Evolutionary conservation across 1,140 invertebrate species (phyloP).

Genomic region (Stegodyphus dumicola): DNA sequence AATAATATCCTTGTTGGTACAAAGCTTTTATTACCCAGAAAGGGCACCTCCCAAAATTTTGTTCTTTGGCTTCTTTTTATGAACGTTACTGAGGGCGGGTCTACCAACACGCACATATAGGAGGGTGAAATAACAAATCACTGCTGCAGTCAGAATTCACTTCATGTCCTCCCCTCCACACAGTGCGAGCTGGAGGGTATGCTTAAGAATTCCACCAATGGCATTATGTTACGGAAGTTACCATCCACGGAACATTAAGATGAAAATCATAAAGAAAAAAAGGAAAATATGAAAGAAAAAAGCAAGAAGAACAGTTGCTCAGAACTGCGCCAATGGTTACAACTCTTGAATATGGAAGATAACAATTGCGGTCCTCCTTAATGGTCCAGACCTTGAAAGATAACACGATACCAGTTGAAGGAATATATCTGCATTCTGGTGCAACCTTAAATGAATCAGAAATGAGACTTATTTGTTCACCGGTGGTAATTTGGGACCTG

Average conservation of each 20-base stretch:
- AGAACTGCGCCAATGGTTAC: conserved; percentile 20
- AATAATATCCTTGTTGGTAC: conserved; percentile 49
- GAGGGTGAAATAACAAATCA: conserved; percentile 46
- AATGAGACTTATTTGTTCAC: conserved; percentile 26
- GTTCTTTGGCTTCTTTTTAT: conserved; percentile 1
- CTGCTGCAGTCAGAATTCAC: conserved; percentile 21
- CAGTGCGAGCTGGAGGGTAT: conserved; percentile 16
- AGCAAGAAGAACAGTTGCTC: not conserved
- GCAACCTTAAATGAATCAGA: not conserved
- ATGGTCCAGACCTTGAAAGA: not conserved
- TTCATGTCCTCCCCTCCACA: conserved; percentile 12
- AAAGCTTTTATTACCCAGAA: conserved; percentile 27
- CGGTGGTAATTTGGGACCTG: not conserved
- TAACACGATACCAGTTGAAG: not conserved
- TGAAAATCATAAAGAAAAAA: not conserved
- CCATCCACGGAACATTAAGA: conserved; percentile 7
- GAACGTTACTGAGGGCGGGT: conserved; percentile 22
- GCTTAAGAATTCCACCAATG: conserved; percentile 48
- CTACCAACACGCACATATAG: conserved; percentile 8
- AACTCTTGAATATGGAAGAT: conserved; percentile 22
- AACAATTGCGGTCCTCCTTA: not conserved
- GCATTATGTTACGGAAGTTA: conserved; percentile 34
- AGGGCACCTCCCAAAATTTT: conserved; percentile 23
- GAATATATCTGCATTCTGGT: conserved; percentile 29
- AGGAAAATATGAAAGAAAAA: not conserved